These are phyloP conservation scores for Dicranocentrus wangi DNA, from an alignment of 2,888 invertebrate species.

Conservation along the genomic window DNA sequence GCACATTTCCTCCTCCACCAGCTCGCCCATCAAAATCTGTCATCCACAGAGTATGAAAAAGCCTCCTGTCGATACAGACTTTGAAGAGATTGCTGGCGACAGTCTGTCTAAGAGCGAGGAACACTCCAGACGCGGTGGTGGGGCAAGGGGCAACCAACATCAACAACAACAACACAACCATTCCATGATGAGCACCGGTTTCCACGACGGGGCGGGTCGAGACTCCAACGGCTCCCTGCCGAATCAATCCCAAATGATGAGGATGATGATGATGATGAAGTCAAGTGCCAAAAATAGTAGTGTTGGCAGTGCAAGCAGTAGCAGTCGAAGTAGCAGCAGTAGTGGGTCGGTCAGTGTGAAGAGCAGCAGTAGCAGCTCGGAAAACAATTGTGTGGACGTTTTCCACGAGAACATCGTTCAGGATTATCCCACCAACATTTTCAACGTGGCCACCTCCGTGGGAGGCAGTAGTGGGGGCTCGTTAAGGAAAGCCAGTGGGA, in stretches of 20 bases:
- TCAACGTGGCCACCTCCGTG: conserved; percentile 21
- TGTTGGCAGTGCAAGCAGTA: conserved; percentile 53
- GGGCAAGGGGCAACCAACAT: neutral
- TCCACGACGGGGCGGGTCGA: neutral
- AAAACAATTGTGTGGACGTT: conserved; percentile 50
- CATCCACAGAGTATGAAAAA: conserved; percentile 34
- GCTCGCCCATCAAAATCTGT: conserved; percentile 49
- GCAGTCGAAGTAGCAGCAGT: conserved; percentile 64
- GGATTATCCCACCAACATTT: conserved; percentile 55
- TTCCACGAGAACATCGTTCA: conserved; percentile 59
- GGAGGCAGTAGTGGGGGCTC: conserved; percentile 14
- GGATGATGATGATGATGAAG: conserved; percentile 68
- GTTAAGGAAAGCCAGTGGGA: neutral
- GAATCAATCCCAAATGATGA: conserved; percentile 60
- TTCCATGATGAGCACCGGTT: conserved; percentile 29
- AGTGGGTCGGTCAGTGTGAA: conserved; percentile 59
- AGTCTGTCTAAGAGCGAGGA: conserved; percentile 26
- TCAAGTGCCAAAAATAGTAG: conserved; percentile 44
- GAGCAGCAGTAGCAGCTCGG: conserved; percentile 48
- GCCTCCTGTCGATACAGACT: conserved; percentile 30
- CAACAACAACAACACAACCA: no score
- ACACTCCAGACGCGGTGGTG: conserved; percentile 22
- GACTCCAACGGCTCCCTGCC: conserved; percentile 50
- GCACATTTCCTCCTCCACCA: conserved; percentile 31
- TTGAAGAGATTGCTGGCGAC: conserved; percentile 51